These are phyloP conservation scores for Nasonia longicornis DNA, from an alignment of 1,140 invertebrate species.

Conservation along the genomic window DNA sequence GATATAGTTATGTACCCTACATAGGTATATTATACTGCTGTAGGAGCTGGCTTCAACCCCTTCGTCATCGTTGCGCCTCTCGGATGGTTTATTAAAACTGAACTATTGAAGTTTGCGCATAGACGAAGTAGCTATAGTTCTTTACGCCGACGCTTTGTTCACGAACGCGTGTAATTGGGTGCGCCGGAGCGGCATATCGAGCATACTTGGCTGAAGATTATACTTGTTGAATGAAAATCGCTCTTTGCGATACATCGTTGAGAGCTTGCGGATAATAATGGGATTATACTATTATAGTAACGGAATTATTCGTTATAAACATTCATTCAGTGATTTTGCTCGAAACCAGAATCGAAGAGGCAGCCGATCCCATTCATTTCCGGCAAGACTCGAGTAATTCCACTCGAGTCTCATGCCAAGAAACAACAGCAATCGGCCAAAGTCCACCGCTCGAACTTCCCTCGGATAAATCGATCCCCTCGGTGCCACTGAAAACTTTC, in stretches of 20 bases:
- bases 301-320: too few species aligned
- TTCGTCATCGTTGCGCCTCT: not conserved
- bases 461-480: not conserved
- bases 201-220: not conserved
- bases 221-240: not conserved
- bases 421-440: not conserved
- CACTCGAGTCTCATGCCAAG: too few species aligned
- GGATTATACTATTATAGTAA: too few species aligned
- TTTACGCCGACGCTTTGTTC: not conserved
- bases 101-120: slow-evolving; percentile 24
- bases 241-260: not conserved
- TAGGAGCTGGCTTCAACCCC: not conserved
- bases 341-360: too few species aligned
- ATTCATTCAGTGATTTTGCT: too few species aligned
- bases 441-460: not conserved
- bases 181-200: not conserved
- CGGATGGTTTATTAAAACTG: slow-evolving; percentile 26
- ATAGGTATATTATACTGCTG: not conserved
- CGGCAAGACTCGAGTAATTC: too few species aligned
- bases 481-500: slow-evolving; percentile 15
- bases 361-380: too few species aligned
- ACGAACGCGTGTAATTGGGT: slow-evolving; percentile 11
- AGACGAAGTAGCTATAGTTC: not conserved
- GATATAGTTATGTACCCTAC: too few species aligned
- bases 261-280: too few species aligned